Evolutionary conservation across 2,113 vertebrate species (phyloP).

Genomic region (Corynorhinus townsendii): DNA sequence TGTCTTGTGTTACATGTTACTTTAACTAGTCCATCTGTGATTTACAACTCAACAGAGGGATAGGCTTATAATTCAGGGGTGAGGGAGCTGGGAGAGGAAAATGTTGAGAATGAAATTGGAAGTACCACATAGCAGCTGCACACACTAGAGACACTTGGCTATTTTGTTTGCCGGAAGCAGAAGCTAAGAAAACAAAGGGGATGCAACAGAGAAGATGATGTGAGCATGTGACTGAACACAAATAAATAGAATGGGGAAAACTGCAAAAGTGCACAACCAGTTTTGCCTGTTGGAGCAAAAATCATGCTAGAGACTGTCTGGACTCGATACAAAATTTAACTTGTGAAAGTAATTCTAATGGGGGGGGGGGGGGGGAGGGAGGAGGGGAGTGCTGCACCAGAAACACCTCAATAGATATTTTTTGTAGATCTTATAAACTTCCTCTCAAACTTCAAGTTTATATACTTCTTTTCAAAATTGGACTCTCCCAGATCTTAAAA

Average conservation of each 20-base stretch:
- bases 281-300: neutral
- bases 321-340: neutral
- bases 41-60: conserved; percentile 38
- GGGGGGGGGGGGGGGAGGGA: no score
- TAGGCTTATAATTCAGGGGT: neutral
- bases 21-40: conserved; percentile 32
- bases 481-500: neutral
- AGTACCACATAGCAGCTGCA: neutral
- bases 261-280: fast-evolving
- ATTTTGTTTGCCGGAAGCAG: neutral
- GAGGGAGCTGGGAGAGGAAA: neutral
- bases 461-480: neutral
- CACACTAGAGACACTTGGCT: neutral
- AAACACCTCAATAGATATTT: neutral
- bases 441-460: neutral
- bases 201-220: neutral
- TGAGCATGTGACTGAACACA: fast-evolving
- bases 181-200: neutral
- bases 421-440: neutral
- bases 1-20: neutral
- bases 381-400: no score
- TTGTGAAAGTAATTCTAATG: neutral
- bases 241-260: neutral
- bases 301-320: neutral
- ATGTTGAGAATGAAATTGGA: neutral